These are phyloP conservation scores for Charaxes varanes DNA, from an alignment of 1,140 invertebrate species.

Conservation along the genomic window DNA sequence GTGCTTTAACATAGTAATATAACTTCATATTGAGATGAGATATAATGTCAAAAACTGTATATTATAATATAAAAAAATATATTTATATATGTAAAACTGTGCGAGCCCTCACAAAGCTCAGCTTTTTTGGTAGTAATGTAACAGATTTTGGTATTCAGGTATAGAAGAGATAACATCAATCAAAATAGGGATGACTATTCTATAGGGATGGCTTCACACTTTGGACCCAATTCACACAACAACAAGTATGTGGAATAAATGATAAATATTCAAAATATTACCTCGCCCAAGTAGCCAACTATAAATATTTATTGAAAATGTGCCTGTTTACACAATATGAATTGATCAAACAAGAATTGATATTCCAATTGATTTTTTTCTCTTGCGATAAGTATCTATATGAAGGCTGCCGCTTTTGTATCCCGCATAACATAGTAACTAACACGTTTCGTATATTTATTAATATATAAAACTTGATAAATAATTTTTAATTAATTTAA, in stretches of 20 bases:
- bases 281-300: slow-evolving; percentile 29
- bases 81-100: too few species aligned
- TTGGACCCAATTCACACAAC: slow-evolving; percentile 46
- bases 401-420: slow-evolving; percentile 15
- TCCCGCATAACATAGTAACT: too few species aligned
- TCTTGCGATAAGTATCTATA: slow-evolving; percentile 38
- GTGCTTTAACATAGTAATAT: too few species aligned
- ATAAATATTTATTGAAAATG: slow-evolving; percentile 46
- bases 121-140: too few species aligned
- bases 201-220: too few species aligned
- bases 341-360: too few species aligned
- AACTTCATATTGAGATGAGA: too few species aligned
- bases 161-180: slow-evolving; percentile 59
- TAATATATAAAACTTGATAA: background rate
- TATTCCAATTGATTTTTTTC: slow-evolving; percentile 3
- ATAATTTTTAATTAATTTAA: background rate
- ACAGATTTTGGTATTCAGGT: slow-evolving; percentile 59
- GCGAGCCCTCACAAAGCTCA: too few species aligned
- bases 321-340: slow-evolving; percentile 2
- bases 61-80: too few species aligned
- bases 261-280: slow-evolving; percentile 37
- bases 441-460: background rate
- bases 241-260: slow-evolving; percentile 61
- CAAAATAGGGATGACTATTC: slow-evolving; percentile 61
- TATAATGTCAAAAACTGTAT: too few species aligned